Evolutionary conservation across 2,888 invertebrate genomes (phyloP).

Genomic region (Rhingia campestris): DNA sequence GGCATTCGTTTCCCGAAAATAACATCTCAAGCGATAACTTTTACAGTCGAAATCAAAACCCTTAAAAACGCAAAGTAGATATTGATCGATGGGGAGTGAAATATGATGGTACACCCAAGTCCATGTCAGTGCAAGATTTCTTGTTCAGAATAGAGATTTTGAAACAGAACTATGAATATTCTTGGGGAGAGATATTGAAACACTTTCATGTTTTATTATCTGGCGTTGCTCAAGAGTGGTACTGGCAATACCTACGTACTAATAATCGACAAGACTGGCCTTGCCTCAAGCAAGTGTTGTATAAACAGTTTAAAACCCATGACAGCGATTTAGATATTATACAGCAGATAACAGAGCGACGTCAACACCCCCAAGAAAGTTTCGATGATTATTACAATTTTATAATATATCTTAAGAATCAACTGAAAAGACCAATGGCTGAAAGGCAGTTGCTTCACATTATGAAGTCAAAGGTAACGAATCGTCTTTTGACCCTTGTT

Average conservation of each 20-base stretch:
- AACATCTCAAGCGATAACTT: no score
- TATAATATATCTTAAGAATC: constrained; percentile 3
- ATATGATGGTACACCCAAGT: constrained; percentile 18
- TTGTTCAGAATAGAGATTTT: constrained; percentile 16
- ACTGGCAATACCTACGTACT: constrained; percentile 11
- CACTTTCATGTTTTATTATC: constrained; percentile 16
- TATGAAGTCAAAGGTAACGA: constrained; percentile 9
- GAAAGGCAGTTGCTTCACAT: constrained; percentile 25
- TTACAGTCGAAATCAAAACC: no score
- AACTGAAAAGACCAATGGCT: constrained; percentile 5
- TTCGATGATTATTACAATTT: constrained; percentile 14
- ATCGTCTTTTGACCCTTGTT: constrained; percentile 4
- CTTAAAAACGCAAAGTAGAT: not conserved
- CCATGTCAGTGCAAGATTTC: constrained; percentile 23
- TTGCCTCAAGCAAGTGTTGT: not conserved
- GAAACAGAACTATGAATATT: not conserved
- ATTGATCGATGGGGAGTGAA: constrained; percentile 26
- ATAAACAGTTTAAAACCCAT: constrained; percentile 12
- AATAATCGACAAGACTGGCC: not conserved
- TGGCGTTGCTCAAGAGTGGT: constrained; percentile 14
- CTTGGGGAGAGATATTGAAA: constrained; percentile 10
- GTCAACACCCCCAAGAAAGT: constrained; percentile 22
- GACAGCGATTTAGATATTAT: constrained; percentile 21
- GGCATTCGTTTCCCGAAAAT: no score
- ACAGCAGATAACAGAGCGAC: constrained; percentile 25